Base-by-base conservation (phyloP, 2,888 invertebrate genomes). In the Hirtodrosophila confusa region DNA sequence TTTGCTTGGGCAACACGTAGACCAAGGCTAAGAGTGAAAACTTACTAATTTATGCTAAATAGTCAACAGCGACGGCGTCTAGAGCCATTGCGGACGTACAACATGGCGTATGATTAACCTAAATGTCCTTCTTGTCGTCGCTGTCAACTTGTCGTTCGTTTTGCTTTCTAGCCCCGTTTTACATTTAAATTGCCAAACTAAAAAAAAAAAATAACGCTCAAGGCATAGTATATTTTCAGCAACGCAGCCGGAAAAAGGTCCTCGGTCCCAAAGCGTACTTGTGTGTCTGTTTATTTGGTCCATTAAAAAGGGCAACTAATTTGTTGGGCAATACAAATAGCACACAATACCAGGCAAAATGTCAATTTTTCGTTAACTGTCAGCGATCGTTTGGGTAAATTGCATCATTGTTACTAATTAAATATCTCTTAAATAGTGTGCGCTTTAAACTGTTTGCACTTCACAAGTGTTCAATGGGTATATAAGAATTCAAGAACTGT, bases 41-140 rank as follows among this genome's bases (percentile, higher is more conserved):
- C 79, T 75, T 78, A 82, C 82, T 85, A 87, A 84, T 84, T 84
- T 84, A 84, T 84, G 86, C 86, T 75, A 84, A 84, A 73, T 65
- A 78, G 64, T 66, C 72, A 58, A 58, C 61, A 66, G 49, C 48
- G 48, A 33, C 35, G 53, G 44, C 58, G 53, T 51, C 72, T 62
- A 35, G 41, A 53, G 53, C 49, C 50, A 44, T 41, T 41, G 54
- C 40, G 35, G 39, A 29, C 35, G 53, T 61, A 64, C 68, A 49
- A 71, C 74, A 73, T 58, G 76, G 86, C 84, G 87, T 82, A 82
- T 87, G 84, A 85, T 78, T 85, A 84, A 78, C 87, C 86, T 71
- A 76, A 87, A 76, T 78, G 56, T 72, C 70, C 48, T 50, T 56
- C 61, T 63, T 68, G 66, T 55, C 63, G 50, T 44, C 53, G 49